Percentiles rank a stretch among this genome's conserved stretches.
Evolutionary conservation across 2,113 vertebrate species (phyloP).

Genomic region (Bos indicus): DNA sequence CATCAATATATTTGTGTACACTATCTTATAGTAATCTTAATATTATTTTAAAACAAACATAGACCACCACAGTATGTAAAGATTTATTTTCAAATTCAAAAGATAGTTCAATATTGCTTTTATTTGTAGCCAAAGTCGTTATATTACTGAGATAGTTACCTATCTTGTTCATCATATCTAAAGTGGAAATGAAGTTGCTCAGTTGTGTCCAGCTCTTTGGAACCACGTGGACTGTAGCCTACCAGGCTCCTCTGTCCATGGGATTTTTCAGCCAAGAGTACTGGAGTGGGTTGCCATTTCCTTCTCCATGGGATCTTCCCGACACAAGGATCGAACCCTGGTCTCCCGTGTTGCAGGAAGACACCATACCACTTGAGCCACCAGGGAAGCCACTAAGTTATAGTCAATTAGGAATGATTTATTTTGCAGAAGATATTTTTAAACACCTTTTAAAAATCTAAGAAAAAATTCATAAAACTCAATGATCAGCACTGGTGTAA

Average conservation of each 20-base stretch:
- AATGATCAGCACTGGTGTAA: neutral
- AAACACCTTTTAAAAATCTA: neutral
- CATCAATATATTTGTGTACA: neutral
- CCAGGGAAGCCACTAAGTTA: neutral
- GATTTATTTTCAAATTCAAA: neutral
- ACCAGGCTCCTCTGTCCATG: neutral
- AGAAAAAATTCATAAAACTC: neutral
- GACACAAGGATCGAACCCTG: neutral
- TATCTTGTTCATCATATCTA: neutral
- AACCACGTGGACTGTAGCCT: neutral
- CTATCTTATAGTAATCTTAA: neutral
- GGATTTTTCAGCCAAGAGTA: neutral
- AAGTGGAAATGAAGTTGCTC: neutral
- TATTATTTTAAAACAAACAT: neutral
- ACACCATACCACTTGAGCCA: rapidly evolving
- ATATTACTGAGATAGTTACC: neutral
- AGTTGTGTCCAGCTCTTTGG: neutral
- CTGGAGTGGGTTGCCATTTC: neutral
- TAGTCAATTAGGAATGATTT: neutral
- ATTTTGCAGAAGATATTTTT: neutral
- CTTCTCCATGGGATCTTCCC: neutral
- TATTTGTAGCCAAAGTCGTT: neutral
- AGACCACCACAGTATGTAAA: neutral
- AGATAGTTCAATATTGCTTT: neutral
- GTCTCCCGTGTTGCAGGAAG: neutral